phyloP scores from a whole-genome alignment of 2,113 vertebrate species.

The Equus przewalskii region DNA sequence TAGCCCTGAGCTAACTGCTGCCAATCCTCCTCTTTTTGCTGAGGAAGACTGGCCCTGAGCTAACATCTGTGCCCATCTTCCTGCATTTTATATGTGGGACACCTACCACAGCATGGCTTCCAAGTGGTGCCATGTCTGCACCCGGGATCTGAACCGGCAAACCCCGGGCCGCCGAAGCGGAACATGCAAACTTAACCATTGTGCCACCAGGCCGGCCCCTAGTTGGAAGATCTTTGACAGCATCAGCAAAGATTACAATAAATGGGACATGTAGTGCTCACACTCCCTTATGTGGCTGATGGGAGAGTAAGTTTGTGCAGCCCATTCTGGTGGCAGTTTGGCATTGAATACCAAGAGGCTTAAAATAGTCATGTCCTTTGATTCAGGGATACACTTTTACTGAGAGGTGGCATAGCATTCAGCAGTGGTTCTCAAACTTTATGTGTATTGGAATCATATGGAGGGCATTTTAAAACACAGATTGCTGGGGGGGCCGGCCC shows the following conservation, averaged over 20 bases:
- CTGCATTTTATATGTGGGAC: no score
- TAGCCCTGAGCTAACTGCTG: no score
- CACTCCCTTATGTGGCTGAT: neutral
- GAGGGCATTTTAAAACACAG: neutral
- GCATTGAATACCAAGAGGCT: neutral
- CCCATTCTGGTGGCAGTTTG: neutral
- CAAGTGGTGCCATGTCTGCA: no score
- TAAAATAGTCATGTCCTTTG: neutral
- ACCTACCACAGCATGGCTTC: no score
- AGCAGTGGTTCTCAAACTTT: neutral
- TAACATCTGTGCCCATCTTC: no score
- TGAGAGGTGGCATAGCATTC: neutral
- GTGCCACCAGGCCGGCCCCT: no score
- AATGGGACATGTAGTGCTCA: accelerated
- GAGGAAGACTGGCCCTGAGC: no score
- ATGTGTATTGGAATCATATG: neutral
- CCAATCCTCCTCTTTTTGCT: no score
- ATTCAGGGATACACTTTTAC: neutral
- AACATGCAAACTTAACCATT: no score
- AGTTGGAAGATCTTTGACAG: neutral
- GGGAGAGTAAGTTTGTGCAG: neutral
- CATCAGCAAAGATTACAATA: neutral
- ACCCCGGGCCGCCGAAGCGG: no score
- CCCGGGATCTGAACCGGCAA: no score
- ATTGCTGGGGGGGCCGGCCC: neutral